Evolutionary conservation across 35 echinoderm and acorn worm genomes (phyloP).

Genomic region (Acanthaster planci): DNA sequence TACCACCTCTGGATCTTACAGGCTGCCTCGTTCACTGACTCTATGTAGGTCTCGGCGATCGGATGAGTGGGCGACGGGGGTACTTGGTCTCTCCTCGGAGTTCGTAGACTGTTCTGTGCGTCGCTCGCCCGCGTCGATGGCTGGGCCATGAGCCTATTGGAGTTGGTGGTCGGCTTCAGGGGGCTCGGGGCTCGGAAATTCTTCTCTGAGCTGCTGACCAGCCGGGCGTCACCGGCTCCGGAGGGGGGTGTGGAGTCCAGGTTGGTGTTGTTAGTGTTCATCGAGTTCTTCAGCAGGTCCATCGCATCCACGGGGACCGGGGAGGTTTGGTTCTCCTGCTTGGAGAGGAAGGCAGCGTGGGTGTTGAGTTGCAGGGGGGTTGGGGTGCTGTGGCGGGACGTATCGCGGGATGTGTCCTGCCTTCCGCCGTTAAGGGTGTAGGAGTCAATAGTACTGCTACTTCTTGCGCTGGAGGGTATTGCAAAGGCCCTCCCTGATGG

Average conservation of each 20-base stretch:
- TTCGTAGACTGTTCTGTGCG: neutral
- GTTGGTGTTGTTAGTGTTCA: conserved; percentile 16
- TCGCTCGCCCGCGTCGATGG: neutral
- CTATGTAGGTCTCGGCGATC: conserved; percentile 86
- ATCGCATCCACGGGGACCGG: conserved; percentile 36
- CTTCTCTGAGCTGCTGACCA: conserved; percentile 40
- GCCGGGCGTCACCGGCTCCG: conserved; percentile 1
- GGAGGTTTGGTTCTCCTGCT: conserved; percentile 37
- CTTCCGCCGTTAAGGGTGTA: conserved; percentile 60
- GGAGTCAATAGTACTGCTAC: conserved; percentile 81
- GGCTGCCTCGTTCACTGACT: conserved; percentile 78
- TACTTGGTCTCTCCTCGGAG: neutral
- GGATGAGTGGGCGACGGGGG: conserved; percentile 33
- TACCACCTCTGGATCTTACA: conserved; percentile 88
- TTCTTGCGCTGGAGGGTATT: conserved; percentile 87
- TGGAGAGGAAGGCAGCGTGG: conserved; percentile 21
- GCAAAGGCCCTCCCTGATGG: conserved; percentile 81
- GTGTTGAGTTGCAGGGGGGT: conserved; percentile 30
- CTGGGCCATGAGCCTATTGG: neutral
- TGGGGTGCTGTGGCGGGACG: neutral
- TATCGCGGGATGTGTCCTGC: conserved; percentile 36
- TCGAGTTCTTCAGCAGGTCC: conserved; percentile 50
- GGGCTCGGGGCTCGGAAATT: conserved; percentile 55
- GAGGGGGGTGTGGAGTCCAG: neutral
- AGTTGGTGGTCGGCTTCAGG: conserved; percentile 36